phyloP scores from a whole-genome alignment of 2,113 vertebrate genomes.

The Poicephalus meyeri region DNA sequence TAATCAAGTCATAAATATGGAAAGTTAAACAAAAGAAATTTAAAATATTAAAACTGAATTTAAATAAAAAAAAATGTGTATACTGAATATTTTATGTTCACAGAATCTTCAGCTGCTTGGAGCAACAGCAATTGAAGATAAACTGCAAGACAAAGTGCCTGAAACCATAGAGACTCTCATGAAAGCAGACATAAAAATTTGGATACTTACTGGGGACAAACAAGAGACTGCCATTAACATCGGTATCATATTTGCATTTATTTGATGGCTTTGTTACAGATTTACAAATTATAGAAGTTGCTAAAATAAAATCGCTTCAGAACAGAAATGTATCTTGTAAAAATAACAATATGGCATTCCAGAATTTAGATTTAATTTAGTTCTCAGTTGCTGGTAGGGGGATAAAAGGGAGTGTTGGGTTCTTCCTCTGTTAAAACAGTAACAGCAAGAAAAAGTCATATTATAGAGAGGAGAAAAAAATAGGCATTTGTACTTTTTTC shows the following conservation, averaged over 20 bases:
- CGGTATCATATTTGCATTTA: constrained; percentile 72
- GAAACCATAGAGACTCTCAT: constrained; percentile 97
- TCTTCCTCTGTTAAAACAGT: not conserved
- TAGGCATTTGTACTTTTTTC: not conserved
- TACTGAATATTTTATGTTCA: not conserved
- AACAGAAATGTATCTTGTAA: not conserved
- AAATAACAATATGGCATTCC: not conserved
- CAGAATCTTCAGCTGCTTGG: constrained; percentile 96
- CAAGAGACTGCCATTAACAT: constrained; percentile 99
- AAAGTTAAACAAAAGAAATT: not conserved
- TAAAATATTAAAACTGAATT: not conserved
- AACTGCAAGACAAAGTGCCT: constrained; percentile 94
- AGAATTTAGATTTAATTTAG: not conserved
- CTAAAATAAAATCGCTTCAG: not conserved
- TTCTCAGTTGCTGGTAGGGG: not conserved
- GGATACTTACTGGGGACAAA: constrained; percentile 98
- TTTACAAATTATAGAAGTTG: not conserved
- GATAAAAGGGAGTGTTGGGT: not conserved
- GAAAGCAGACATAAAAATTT: constrained; percentile 99
- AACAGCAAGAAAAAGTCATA: not conserved
- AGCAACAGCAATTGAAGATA: constrained; percentile 97
- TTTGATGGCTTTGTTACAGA: not conserved
- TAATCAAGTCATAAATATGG: not conserved
- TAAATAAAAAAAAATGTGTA: fast-evolving
- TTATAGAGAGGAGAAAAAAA: not conserved